A percentile compares a stretch with the other conserved stretches of the same genome.
Conservation (phyloP, 2,888 invertebrate genomes). For the Alloplasta piceator region DNA sequence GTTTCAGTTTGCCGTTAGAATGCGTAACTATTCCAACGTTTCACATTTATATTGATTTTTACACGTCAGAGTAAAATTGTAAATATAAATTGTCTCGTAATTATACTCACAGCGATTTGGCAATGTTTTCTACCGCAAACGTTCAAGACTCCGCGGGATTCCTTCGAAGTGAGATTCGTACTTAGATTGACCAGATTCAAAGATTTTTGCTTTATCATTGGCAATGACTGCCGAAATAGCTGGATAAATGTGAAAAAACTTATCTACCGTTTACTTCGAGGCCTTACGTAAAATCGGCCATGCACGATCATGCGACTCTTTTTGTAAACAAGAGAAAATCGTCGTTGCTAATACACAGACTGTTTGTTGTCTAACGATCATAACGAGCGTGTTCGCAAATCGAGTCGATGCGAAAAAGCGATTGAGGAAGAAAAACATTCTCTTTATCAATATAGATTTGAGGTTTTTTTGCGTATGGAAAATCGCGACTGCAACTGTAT, state of each 20-base stretch:
- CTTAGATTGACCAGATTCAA: not conserved
- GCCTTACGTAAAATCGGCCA: conserved; percentile 34
- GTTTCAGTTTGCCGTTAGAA: too few relatives aligned
- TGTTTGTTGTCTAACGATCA: conserved; percentile 50
- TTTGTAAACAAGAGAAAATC: conserved; percentile 68
- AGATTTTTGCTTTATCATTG: not conserved
- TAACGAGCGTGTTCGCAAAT: conserved; percentile 5
- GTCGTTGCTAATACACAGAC: conserved; percentile 67
- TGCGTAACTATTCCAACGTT: too few relatives aligned
- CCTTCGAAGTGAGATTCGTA: too few relatives aligned
- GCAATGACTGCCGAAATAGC: not conserved
- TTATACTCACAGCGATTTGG: conserved; percentile 18
- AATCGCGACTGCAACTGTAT: too few relatives aligned
- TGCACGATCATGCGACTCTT: conserved; percentile 62
- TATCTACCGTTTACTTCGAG: conserved; percentile 42
- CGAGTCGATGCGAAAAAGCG: conserved; percentile 14
- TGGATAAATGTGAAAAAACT: conserved; percentile 14
- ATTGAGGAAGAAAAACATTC: too few relatives aligned
- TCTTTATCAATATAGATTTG: too few relatives aligned
- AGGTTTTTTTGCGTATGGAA: too few relatives aligned
- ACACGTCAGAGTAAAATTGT: too few relatives aligned
- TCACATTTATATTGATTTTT: too few relatives aligned
- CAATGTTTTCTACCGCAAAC: conserved; percentile 1
- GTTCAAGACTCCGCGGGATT: not conserved
- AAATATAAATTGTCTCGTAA: too few relatives aligned